Evolutionary conservation across 2,797 vertebrate species (phyloP).

Genomic region (Sebastes glaucus): DNA sequence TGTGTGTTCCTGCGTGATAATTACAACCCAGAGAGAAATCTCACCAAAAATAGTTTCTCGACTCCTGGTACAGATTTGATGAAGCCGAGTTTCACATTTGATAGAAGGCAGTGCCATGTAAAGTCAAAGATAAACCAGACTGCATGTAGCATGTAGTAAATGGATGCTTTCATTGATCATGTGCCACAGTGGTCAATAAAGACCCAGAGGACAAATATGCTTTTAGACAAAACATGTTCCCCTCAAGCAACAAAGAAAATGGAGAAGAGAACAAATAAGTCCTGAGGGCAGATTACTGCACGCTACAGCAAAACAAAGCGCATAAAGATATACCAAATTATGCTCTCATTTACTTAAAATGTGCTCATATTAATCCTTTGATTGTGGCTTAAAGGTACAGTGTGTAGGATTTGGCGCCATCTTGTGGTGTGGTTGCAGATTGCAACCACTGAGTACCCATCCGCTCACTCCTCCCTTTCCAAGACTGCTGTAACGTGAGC

Average conservation of each 20-base stretch:
- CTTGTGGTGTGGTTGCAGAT: not conserved
- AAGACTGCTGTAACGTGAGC: not conserved
- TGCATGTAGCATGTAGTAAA: constrained; percentile 9
- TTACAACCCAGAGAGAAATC: constrained; percentile 59
- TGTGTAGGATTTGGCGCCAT: not conserved
- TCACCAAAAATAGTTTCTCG: constrained; percentile 59
- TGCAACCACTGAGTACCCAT: not conserved
- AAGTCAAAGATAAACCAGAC: constrained; percentile 1
- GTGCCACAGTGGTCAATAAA: constrained; percentile 49
- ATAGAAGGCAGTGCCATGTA: not conserved
- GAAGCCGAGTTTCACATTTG: constrained; percentile 2
- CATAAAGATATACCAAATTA: not conserved
- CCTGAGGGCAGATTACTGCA: not conserved
- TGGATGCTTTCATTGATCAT: constrained; percentile 58
- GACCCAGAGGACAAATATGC: constrained; percentile 53
- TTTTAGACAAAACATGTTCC: constrained; percentile 46
- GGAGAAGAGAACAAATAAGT: not conserved
- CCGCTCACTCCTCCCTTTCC: not conserved
- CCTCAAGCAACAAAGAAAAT: constrained; percentile 31
- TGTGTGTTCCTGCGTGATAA: constrained; percentile 63
- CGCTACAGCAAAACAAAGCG: not conserved
- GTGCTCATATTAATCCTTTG: not conserved
- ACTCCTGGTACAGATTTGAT: constrained; percentile 18
- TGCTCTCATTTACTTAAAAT: not conserved
- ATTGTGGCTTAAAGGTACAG: not conserved